These are phyloP conservation scores for Pitta sordida DNA, from an alignment of 2,113 vertebrate species.

Conservation along the genomic window DNA sequence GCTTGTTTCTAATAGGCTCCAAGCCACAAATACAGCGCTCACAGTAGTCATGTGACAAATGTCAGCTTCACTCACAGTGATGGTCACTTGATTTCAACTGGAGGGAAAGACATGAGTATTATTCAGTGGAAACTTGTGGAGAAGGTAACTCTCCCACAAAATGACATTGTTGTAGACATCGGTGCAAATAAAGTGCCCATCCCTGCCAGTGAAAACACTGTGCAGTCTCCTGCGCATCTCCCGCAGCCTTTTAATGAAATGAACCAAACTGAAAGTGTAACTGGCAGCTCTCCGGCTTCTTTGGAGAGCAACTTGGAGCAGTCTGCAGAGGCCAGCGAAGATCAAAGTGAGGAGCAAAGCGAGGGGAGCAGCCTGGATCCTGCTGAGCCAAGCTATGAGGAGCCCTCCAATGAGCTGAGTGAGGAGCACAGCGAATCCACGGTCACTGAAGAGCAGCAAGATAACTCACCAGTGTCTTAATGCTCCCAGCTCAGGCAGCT, in stretches of 20 bases:
- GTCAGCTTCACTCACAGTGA: constrained; percentile 92
- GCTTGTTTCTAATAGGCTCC: constrained; percentile 80
- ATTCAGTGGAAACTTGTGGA: constrained; percentile 96
- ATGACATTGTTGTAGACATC: constrained; percentile 68
- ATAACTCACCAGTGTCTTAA: constrained; percentile 55
- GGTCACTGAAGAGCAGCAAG: constrained; percentile 46
- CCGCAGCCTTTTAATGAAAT: constrained; percentile 42
- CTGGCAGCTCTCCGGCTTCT: constrained; percentile 56
- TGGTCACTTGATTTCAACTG: constrained; percentile 93
- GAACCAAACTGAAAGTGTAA: constrained; percentile 53
- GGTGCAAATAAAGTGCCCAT: constrained; percentile 56
- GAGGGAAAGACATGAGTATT: constrained; percentile 97
- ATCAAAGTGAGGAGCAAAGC: constrained; percentile 71
- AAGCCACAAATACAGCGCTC: constrained; percentile 95
- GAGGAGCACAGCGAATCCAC: constrained; percentile 60
- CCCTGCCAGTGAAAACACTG: constrained; percentile 46
- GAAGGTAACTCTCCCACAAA: constrained; percentile 76
- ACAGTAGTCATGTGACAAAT: constrained; percentile 99
- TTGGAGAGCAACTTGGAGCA: constrained; percentile 72
- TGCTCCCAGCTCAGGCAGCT: not conserved
- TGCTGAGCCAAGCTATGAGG: constrained; percentile 13
- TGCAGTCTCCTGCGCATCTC: constrained; percentile 27
- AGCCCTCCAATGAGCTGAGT: constrained; percentile 59
- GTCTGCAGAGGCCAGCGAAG: constrained; percentile 43
- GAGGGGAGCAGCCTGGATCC: constrained; percentile 72